Evolutionary conservation across 2,113 vertebrate species (phyloP).

Genomic region (Chamaetylas fuelleborni): DNA sequence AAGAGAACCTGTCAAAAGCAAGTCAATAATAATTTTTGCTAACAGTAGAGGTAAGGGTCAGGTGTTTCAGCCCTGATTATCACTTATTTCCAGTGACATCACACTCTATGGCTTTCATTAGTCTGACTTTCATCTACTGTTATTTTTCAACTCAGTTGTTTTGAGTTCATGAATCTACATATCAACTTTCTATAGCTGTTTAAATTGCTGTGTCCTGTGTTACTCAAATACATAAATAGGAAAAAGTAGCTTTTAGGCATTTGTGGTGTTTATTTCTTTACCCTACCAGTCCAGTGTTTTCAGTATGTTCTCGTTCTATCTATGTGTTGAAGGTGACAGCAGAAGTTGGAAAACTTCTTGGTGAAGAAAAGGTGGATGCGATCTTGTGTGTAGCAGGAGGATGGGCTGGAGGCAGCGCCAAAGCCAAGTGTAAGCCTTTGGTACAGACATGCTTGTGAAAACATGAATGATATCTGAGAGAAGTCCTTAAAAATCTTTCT

Average conservation of each 20-base stretch:
- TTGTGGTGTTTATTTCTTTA: background rate
- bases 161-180: background rate
- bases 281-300: background rate
- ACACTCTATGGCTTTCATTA: accelerated
- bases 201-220: background rate
- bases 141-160: background rate
- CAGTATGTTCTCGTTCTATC: background rate
- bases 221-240: accelerated
- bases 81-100: background rate
- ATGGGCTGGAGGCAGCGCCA: constrained; percentile 93
- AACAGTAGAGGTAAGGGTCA: background rate
- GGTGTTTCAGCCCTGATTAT: background rate
- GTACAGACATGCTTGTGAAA: background rate
- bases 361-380: constrained; percentile 89
- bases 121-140: background rate
- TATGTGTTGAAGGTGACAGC: constrained; percentile 81
- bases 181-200: background rate
- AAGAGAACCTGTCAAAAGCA: background rate
- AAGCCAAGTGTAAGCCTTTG: constrained; percentile 85
- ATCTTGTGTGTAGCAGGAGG: constrained; percentile 95
- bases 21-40: background rate
- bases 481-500: background rate
- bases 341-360: constrained; percentile 84
- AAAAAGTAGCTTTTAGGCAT: background rate
- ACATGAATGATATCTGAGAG: background rate